Evolutionary conservation across 2,888 invertebrate genomes (phyloP).

Genomic region (Pegoplata infirma): DNA sequence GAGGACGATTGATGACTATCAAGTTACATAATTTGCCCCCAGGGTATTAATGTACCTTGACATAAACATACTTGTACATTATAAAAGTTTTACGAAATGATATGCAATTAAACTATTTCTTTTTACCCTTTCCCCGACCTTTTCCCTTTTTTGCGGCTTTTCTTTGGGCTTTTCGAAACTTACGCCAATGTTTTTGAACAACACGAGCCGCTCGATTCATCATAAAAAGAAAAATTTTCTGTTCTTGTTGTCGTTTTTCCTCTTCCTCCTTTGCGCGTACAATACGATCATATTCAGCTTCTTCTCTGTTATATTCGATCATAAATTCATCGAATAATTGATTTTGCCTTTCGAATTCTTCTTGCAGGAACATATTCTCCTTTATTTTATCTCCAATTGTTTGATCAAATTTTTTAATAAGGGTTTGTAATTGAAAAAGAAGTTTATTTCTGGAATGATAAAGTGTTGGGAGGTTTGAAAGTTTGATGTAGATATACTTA

Average conservation of each 20-base stretch:
- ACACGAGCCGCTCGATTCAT: slow-evolving; percentile 73
- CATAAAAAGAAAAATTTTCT: slow-evolving; percentile 71
- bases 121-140: slow-evolving; percentile 63
- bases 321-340: slow-evolving; percentile 68
- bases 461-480: no score
- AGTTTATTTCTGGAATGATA: slow-evolving; percentile 70
- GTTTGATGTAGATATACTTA: no score
- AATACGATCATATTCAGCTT: slow-evolving; percentile 70
- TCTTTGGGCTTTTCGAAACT: slow-evolving; percentile 67
- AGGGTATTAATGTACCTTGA: no score
- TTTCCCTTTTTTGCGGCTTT: slow-evolving; percentile 66
- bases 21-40: no score
- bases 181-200: slow-evolving; percentile 73
- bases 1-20: no score
- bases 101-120: slow-evolving; percentile 39
- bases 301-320: slow-evolving; percentile 67
- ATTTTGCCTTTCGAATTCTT: slow-evolving; percentile 65
- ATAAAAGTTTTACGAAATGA: no score
- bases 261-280: slow-evolving; percentile 69
- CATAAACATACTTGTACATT: no score
- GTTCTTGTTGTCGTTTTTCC: slow-evolving; percentile 71
- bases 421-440: slow-evolving; percentile 70
- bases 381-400: slow-evolving; percentile 72
- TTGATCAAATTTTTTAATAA: slow-evolving; percentile 74
- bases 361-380: slow-evolving; percentile 69